Evolutionary conservation across 2,797 vertebrate genomes (phyloP).

Genomic region (Parambassis ranga): DNA sequence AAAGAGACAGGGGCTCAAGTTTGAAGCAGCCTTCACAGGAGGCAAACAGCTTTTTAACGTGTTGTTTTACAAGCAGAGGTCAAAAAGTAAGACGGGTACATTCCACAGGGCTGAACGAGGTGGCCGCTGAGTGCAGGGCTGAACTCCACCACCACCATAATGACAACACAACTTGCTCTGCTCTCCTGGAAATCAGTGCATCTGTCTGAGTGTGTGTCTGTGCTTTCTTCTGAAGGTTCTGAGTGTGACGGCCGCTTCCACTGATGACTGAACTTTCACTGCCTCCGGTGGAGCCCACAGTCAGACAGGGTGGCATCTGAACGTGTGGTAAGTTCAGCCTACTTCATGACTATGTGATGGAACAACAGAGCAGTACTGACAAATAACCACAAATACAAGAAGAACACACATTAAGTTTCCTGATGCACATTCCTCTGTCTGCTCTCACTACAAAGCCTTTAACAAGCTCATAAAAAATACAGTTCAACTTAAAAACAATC

Average conservation of each 20-base stretch:
- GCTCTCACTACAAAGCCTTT: no score
- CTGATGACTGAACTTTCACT: slow-evolving; percentile 13
- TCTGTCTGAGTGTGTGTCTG: slow-evolving; percentile 47
- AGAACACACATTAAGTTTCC: no score
- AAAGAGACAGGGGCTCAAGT: slow-evolving; percentile 77
- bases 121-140: slow-evolving; percentile 23
- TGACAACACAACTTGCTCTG: slow-evolving; percentile 49
- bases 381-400: no score
- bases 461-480: no score
- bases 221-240: slow-evolving; percentile 52
- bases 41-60: slow-evolving; percentile 44
- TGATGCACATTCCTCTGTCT: no score
- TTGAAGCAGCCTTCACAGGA: slow-evolving; percentile 70
- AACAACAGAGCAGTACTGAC: no score
- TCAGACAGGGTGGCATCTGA: slow-evolving; percentile 1
- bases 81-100: slow-evolving; percentile 41
- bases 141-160: slow-evolving; percentile 6
- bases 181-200: slow-evolving; percentile 33
- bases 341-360: rapidly evolving
- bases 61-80: slow-evolving; percentile 59
- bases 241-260: slow-evolving; percentile 38
- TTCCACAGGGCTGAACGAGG: slow-evolving; percentile 35
- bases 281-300: slow-evolving; percentile 11
- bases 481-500: no score
- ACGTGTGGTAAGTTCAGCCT: slow-evolving; percentile 33